phyloP scores from a whole-genome alignment of 2,888 invertebrate genomes.

The Diadromus collaris region DNA sequence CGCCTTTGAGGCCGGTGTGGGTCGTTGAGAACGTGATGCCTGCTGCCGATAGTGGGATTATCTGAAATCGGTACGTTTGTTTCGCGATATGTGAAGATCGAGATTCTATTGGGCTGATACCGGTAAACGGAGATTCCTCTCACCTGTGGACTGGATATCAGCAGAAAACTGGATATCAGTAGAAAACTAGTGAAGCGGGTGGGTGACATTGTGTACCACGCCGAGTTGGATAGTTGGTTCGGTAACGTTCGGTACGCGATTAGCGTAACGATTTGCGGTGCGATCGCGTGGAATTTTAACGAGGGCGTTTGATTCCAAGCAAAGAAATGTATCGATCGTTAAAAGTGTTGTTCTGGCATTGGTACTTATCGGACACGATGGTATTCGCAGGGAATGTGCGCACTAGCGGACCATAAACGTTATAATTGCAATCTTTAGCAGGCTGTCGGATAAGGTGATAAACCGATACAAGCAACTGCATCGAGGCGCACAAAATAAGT shows the following conservation, averaged over 20 bases:
- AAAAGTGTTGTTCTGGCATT: background rate
- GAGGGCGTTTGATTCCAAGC: slow-evolving; percentile 26
- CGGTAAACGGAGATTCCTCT: slow-evolving; percentile 24
- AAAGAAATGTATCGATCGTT: slow-evolving; percentile 35
- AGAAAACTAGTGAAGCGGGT: slow-evolving; percentile 1
- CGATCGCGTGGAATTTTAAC: background rate
- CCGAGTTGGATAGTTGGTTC: slow-evolving; percentile 3
- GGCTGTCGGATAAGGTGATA: background rate
- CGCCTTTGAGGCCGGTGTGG: slow-evolving; percentile 52
- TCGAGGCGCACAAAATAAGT: background rate
- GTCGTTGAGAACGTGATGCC: slow-evolving; percentile 35
- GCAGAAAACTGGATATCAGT: slow-evolving; percentile 26
- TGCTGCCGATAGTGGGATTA: background rate
- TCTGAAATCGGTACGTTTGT: slow-evolving; percentile 41
- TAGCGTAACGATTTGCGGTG: background rate
- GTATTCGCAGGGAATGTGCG: background rate
- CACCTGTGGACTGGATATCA: slow-evolving; percentile 41
- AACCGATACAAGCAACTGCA: background rate
- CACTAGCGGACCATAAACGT: background rate
- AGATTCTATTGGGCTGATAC: background rate
- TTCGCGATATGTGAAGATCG: background rate
- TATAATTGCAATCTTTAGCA: background rate
- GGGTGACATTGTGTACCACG: slow-evolving; percentile 18
- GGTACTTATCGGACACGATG: slow-evolving; percentile 23
- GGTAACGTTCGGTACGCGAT: slow-evolving; percentile 29